Base-by-base conservation (phyloP, 2,888 invertebrate genomes). In the Ecdyonurus torrentis region DNA sequence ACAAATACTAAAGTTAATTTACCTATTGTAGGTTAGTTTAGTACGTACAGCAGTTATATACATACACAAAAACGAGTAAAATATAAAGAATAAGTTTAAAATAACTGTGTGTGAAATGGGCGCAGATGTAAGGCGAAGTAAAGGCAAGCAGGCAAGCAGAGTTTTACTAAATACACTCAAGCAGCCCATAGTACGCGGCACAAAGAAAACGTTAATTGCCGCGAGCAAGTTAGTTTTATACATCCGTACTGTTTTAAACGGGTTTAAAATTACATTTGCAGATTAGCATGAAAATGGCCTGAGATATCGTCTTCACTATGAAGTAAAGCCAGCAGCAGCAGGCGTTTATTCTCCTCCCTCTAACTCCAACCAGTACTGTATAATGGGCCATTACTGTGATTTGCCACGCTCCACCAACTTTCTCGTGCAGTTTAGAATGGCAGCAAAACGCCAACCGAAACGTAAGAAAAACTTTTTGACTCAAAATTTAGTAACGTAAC, bases 331-430 rank as follows among this genome's bases (percentile, higher is more conserved):
- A 5, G 37, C 37, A 5, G 37, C 37, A 5, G 37, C 37, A n/a
- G n/a, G n/a, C n/a, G n/a, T n/a, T n/a, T n/a, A n/a, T n/a, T n/a
- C n/a, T n/a, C n/a, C n/a, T n/a, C n/a, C n/a, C n/a, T n/a, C 7
- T 50, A 50, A 10, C 50, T 50, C 18, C 18, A 7, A 18, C 50
- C 50, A 50, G 10, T 50, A n/a, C 19, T 18, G 55, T 55, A 55
- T 55, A 55, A 55, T 55, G 55, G 55, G 55, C 55, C 55, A 55
- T 55, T 55, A 55, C 55, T 55, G 55, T 55, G 55, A 55, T 55
- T 55, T 55, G 55, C 55, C 55, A 55, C 55, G 55, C 55, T 55
- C 20, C 55, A 20, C 55, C 55, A 22, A 55, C 55, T 55, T 55
- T 55, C 22, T 22, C 22, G 7, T 22, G 55, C 55, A 7, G 37